Percentiles rank a stretch among this genome's conserved stretches.
These are phyloP conservation scores for Forbesichthys papilliferus DNA, from an alignment of 2,113 vertebrate genomes.

Conservation along the genomic window DNA sequence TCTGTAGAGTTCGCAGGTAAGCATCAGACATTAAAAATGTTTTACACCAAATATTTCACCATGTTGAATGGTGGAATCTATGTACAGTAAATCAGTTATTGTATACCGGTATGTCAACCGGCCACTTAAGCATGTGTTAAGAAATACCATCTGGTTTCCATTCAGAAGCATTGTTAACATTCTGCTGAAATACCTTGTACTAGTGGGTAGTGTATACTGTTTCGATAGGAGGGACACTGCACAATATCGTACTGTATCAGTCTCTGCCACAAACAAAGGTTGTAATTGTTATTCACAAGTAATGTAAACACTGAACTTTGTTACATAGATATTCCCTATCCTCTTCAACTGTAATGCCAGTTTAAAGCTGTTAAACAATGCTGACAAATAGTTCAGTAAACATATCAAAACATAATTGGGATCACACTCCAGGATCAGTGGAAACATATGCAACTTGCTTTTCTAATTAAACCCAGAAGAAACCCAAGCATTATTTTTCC, in stretches of 20 bases:
- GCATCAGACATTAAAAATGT: neutral
- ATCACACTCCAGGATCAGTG: slow-evolving; percentile 25
- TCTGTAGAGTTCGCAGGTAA: slow-evolving; percentile 1
- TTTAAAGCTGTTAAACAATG: slow-evolving; percentile 14
- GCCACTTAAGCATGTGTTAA: slow-evolving; percentile 40
- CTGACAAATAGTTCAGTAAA: slow-evolving; percentile 43
- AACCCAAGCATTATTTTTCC: neutral
- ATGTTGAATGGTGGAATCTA: slow-evolving; percentile 26
- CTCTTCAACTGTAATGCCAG: slow-evolving; percentile 8
- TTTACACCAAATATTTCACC: neutral
- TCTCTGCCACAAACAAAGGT: neutral
- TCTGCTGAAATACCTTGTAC: slow-evolving; percentile 41
- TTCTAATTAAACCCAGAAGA: slow-evolving; percentile 53
- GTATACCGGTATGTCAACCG: slow-evolving; percentile 2
- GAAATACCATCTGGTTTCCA: slow-evolving; percentile 62
- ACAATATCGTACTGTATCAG: slow-evolving; percentile 1
- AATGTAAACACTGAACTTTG: slow-evolving; percentile 4
- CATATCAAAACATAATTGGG: slow-evolving; percentile 37
- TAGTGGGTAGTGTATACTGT: slow-evolving; percentile 27
- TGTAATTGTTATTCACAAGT: neutral
- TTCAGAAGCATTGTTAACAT: slow-evolving; percentile 53
- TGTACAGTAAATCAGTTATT: slow-evolving; percentile 22
- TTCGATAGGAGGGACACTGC: slow-evolving; percentile 25
- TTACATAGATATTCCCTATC: slow-evolving; percentile 2
- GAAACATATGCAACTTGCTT: slow-evolving; percentile 46